Base-by-base conservation (phyloP, 2,113 vertebrate genomes). In the Elephantulus edwardii region DNA sequence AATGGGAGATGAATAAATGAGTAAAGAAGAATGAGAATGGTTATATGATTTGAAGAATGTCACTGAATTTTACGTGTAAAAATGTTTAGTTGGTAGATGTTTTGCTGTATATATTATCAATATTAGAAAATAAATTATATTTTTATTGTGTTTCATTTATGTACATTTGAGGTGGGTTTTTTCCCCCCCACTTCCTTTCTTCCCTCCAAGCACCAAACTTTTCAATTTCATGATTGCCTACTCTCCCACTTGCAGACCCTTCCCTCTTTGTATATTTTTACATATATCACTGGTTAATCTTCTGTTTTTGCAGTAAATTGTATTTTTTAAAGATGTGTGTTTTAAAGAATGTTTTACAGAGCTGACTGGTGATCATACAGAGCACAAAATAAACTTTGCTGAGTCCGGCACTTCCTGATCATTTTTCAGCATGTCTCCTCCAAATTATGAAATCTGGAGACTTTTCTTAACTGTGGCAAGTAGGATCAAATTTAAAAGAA, bases 371-470 rank as follows among this genome's bases (percentile, higher is more conserved):
- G 89, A 38, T n/a, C 72, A 81, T 66, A 89, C 33, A 85, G 26
- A 91, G 91, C 50, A 75, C 40, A 92, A 70, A 83, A 52, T 78
- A 94, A 92, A 92, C 81, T 76, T 24, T 35, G 24, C 44, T 68
- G 48, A 90, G 38, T 79, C 8, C 82, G 79, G 42, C 2, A 60
- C 44, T 86, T 93, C 82, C 76, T 77, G 64, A 79, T 70, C 46
- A 78, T 46, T 93, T 96, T 94, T 77, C 60, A 76, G 19, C 38
- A 64, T 74, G n/a, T 90, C 50, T 26, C 80, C 93, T 84, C 83
- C 88, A 89, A 92, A 86, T 90, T 30, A 46, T 35, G 35, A 52
- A 22, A 77, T 88, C 79, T 91, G 44, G 54, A 88, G 82, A 12
- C 13, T 92, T 83, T 64, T 71, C 78, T 93, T 92, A 86, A 46